Percentiles rank a stretch among this genome's conserved stretches.
These are phyloP conservation scores for Callipepla californica DNA, from an alignment of 2,113 vertebrate species.

Conservation along the genomic window DNA sequence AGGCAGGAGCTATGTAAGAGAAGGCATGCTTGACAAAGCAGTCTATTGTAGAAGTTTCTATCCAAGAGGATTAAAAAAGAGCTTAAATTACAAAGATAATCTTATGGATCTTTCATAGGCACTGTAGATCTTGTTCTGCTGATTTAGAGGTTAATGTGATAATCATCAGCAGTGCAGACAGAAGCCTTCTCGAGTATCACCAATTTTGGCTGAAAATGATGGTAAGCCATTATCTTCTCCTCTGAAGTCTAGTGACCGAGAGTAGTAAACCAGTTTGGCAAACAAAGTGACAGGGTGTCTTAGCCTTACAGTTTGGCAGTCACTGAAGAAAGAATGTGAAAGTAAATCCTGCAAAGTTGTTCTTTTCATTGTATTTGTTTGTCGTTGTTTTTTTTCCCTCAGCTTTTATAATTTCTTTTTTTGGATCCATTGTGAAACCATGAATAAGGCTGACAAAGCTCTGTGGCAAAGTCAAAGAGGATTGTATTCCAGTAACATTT, in stretches of 20 bases:
- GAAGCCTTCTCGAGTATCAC: constrained; percentile 11
- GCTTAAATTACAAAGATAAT: constrained; percentile 50
- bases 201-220: constrained; percentile 1
- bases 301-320: background rate
- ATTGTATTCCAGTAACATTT: background rate
- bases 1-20: background rate
- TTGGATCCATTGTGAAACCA: background rate
- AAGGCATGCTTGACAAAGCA: constrained; percentile 5
- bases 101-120: background rate
- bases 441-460: background rate
- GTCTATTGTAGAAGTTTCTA: background rate
- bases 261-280: background rate
- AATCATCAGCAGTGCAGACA: constrained; percentile 27
- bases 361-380: too few relatives aligned
- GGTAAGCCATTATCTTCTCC: constrained; percentile 3
- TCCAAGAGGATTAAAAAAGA: constrained; percentile 33
- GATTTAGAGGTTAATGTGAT: constrained; percentile 32
- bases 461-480: background rate
- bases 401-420: background rate
- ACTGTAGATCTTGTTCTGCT: background rate
- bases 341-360: background rate
- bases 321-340: background rate
- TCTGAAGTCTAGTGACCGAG: background rate
- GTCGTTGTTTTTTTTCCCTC: background rate
- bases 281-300: background rate